These are phyloP conservation scores for Pecten maximus DNA, from an alignment of 2,888 invertebrate genomes.

Conservation along the genomic window DNA sequence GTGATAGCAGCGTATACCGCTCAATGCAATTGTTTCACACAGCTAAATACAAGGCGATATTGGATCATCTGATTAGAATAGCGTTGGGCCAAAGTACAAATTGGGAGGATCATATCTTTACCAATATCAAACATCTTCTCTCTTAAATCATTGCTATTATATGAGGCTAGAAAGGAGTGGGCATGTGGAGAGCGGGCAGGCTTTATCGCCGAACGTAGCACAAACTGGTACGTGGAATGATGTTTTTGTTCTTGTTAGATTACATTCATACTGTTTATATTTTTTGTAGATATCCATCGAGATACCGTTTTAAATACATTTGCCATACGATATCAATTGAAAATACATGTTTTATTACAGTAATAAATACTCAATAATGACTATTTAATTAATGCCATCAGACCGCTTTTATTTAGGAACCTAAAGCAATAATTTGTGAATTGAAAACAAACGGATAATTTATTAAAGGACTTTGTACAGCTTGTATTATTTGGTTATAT, in stretches of 20 bases:
- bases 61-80: slow-evolving; percentile 26
- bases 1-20: slow-evolving; percentile 9
- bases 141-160: slow-evolving; percentile 13
- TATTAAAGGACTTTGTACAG: too few species aligned
- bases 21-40: slow-evolving; percentile 32
- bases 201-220: neutral
- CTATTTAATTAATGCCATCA: too few species aligned
- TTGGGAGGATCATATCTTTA: slow-evolving; percentile 20
- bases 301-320: too few species aligned
- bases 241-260: neutral
- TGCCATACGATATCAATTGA: too few species aligned
- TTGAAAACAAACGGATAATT: too few species aligned
- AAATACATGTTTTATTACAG: too few species aligned
- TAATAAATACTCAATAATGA: too few species aligned
- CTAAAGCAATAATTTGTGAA: too few species aligned
- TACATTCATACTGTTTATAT: neutral
- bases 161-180: slow-evolving; percentile 6
- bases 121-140: slow-evolving; percentile 24
- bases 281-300: too few species aligned
- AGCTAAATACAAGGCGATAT: slow-evolving; percentile 18
- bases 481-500: too few species aligned
- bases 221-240: neutral
- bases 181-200: neutral
- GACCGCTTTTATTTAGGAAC: too few species aligned
- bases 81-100: slow-evolving; percentile 25